Conservation (phyloP, 2,888 invertebrate species). For the Hymenopus coronatus region DNA sequence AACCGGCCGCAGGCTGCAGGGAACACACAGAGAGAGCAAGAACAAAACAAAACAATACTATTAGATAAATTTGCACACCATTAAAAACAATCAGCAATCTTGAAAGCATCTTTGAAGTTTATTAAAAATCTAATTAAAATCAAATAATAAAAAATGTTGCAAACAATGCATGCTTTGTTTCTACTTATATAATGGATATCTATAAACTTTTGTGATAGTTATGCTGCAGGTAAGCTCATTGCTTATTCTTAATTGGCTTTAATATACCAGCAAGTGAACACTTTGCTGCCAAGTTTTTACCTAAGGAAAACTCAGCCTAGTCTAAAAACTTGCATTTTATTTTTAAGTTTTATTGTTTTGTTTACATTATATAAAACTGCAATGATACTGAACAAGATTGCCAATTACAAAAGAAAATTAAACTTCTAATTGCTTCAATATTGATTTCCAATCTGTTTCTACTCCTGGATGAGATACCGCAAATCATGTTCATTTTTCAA, state of each 20-base stretch:
- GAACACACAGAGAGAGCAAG: constrained; percentile 16
- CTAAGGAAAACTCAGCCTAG: too few species aligned
- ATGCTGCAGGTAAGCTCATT: too few species aligned
- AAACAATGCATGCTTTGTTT: neutral
- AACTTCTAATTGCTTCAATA: neutral
- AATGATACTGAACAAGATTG: neutral
- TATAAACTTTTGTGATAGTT: too few species aligned
- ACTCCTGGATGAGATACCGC: neutral
- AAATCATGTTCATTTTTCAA: neutral
- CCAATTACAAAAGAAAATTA: neutral
- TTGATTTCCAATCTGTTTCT: neutral
- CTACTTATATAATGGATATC: neutral
- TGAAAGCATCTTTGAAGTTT: neutral
- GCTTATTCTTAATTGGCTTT: too few species aligned
- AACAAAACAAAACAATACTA: constrained; percentile 2
- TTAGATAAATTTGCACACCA: neutral
- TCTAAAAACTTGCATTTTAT: too few species aligned
- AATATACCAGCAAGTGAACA: too few species aligned
- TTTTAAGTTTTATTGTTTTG: too few species aligned
- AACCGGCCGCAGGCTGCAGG: constrained; percentile 76
- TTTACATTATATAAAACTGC: neutral
- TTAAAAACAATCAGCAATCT: neutral
- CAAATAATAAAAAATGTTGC: neutral
- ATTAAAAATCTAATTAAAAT: neutral
- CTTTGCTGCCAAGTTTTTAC: too few species aligned